Conservation (phyloP, 1,140 invertebrate species). For the Choristoneura fumiferana region DNA sequence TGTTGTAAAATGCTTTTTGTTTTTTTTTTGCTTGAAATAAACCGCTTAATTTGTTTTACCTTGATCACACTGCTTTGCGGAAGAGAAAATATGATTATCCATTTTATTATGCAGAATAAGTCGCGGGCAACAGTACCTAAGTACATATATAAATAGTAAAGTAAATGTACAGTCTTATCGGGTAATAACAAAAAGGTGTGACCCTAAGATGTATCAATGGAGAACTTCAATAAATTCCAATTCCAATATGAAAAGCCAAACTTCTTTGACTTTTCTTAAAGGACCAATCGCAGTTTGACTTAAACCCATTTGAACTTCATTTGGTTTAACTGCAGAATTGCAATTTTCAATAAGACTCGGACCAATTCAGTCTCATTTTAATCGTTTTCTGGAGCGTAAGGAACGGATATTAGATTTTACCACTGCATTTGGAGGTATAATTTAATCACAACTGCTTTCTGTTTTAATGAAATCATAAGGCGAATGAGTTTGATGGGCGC, state of each 20-base stretch:
- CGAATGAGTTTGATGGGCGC: background rate
- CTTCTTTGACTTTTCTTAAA: slow-evolving; percentile 5
- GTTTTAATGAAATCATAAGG: slow-evolving; percentile 3
- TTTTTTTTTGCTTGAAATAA: too few species aligned
- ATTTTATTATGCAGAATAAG: too few species aligned
- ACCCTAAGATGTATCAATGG: too few species aligned
- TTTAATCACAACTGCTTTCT: slow-evolving; percentile 5
- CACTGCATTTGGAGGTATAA: background rate
- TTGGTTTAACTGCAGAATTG: slow-evolving; percentile 10
- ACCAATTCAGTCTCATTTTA: slow-evolving; percentile 16
- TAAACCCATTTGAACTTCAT: background rate
- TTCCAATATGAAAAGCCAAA: background rate
- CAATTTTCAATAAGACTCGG: slow-evolving; percentile 14
- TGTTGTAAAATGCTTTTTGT: too few species aligned
- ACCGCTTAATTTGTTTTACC: too few species aligned
- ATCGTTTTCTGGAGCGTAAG: slow-evolving; percentile 9
- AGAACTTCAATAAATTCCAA: background rate
- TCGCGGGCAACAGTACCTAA: too few species aligned
- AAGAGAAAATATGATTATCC: too few species aligned
- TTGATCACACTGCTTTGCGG: too few species aligned
- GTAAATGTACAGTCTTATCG: too few species aligned
- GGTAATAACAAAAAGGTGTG: too few species aligned
- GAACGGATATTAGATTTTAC: slow-evolving; percentile 13
- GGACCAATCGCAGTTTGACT: background rate
- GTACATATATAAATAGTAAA: too few species aligned